Base-by-base conservation (phyloP, 2,888 invertebrate genomes). In the Dione vanillae region DNA sequence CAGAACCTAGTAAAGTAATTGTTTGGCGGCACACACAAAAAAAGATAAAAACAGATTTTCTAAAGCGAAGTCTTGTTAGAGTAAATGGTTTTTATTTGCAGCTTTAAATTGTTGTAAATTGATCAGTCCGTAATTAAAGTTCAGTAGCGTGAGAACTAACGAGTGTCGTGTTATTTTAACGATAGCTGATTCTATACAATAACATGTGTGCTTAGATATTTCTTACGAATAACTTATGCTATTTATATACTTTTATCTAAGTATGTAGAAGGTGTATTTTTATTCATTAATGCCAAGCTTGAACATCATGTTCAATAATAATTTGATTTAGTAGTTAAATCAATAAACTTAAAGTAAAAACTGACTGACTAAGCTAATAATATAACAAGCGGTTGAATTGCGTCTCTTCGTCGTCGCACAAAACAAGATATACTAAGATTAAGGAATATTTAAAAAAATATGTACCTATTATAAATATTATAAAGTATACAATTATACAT, bases 51-150 rank as follows among this genome's bases (percentile, higher is more conserved):
- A 56, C 20, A 61, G 10, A 27, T 20, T 14, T 20, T 61, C 27
- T n/a, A 61, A 45, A 45, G 61, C 27, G 10, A 27, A 61, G n/a
- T 16, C 45, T 43, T 45, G n/a, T 61, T 35, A 61, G 16, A 45
- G 41, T 45, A 61, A 59, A 59, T 27, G n/a, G 0, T 6, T 27
- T 45, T 35, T 27, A 1, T 45, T 61, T 27, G 11, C n/a, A 61
- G 61, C 11, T 61, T 27, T 1, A 43, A 59, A 43, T 37, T 56
- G 43, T 41, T 43, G 14, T 61, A 27, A 61, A n/a, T 61, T 35
- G 11, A 61, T 7, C n/a, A 45, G 27, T 20, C 41, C 27, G 10
- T 27, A 61, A 61, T 45, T 27, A 27, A n/a, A n/a, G 14, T 45
- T 61, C 14, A 37, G 37, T 54, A 37, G 37, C 16, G n/a, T 54